Base-by-base conservation (phyloP, 2,113 vertebrate genomes). In the Polypterus senegalus region DNA sequence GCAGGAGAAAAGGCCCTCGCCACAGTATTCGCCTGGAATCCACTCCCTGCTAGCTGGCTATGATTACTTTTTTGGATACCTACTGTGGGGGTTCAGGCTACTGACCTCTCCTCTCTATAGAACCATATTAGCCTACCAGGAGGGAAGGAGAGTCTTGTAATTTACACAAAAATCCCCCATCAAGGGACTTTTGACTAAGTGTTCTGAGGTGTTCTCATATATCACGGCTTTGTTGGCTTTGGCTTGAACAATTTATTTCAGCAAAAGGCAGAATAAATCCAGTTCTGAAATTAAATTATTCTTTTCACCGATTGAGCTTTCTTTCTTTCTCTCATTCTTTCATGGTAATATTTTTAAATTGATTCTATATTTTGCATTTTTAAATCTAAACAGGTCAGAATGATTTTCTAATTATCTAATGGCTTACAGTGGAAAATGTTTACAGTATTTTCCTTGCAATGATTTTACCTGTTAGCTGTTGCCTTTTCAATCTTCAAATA, bases 41-140 rank as follows among this genome's bases (percentile, higher is more conserved):
- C 73, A 80, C 78, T 87, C 86, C 90, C 88, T 79, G 88, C 90
- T 66, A 87, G 82, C 85, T 85, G 78, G 75, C 82, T 84, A 90
- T 98, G 88, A 97, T 96, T 95, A 88, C 89, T 91, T 91, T 88
- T 81, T 85, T 75, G 81, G 81, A 82, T 87, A 83, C 90, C 88
- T 81, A 88, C 90, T 87, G 90, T 76, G 79, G 77, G 67, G 68
- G 84, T 84, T 86, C 79, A 88, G 82, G 84, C 78, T 69, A 74
- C 81, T 81, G 80, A 86, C 84, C 85, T 89, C 60, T 83, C 81
- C 73, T 87, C 89, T 92, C 87, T 87, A 86, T 77, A 74, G 79
- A 71, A 72, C 73, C 83, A 82, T 73, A 88, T 89, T 89, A 85
- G 87, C 77, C 80, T 82, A 72, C 80, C 70, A 73, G 72, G 72